Conservation (phyloP, 2,888 invertebrate genomes). For the Ophraella communa region DNA sequence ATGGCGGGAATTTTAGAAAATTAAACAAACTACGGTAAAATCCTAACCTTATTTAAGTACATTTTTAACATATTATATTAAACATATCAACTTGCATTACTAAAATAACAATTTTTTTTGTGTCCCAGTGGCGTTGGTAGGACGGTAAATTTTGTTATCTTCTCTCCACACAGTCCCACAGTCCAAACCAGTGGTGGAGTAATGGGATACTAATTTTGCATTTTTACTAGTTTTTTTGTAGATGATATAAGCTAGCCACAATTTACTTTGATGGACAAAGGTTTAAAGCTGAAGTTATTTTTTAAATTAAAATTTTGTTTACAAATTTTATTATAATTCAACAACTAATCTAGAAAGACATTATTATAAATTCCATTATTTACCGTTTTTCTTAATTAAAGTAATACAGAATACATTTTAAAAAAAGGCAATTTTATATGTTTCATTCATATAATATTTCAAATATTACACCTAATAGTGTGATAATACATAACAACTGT, state of each 20-base stretch:
- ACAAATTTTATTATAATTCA: too few species aligned
- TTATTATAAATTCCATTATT: too few species aligned
- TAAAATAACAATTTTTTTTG: slow-evolving; percentile 36
- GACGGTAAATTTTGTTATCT: slow-evolving; percentile 49
- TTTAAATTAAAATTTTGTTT: too few species aligned
- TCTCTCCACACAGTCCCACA: slow-evolving; percentile 37
- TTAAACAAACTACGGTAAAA: slow-evolving; percentile 47
- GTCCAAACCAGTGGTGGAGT: slow-evolving; percentile 45
- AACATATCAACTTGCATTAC: background rate
- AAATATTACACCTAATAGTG: too few species aligned
- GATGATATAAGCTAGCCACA: too few species aligned
- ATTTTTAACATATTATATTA: slow-evolving; percentile 13
- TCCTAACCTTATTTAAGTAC: slow-evolving; percentile 22
- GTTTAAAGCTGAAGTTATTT: too few species aligned
- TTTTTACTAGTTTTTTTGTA: slow-evolving; percentile 24
- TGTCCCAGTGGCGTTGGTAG: slow-evolving; percentile 44
- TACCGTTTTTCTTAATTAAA: too few species aligned
- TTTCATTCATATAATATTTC: too few species aligned
- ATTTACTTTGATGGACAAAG: too few species aligned
- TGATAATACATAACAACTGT: background rate
- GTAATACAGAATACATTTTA: too few species aligned
- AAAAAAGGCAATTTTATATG: too few species aligned
- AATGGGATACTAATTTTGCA: slow-evolving; percentile 34
- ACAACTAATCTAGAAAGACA: too few species aligned
- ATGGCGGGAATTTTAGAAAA: slow-evolving; percentile 52